Conservation (phyloP, 2,888 invertebrate genomes). For the Schrankia costaestrigalis region DNA sequence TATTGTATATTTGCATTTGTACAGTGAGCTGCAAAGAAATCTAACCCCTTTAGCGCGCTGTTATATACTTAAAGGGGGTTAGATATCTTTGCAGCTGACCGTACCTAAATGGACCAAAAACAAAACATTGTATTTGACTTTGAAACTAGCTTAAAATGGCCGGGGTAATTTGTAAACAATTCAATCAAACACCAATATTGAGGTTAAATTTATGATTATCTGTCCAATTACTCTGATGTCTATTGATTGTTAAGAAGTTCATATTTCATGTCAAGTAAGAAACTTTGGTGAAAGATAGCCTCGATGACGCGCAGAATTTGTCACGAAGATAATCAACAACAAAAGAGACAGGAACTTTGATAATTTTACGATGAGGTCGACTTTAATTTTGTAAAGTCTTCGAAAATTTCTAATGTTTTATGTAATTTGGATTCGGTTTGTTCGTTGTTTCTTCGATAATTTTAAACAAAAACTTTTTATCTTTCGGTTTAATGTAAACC, state of each 20-base stretch:
- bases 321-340: slow-evolving; percentile 8
- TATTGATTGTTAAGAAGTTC: slow-evolving; percentile 7
- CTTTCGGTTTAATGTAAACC: neutral
- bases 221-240: slow-evolving; percentile 6
- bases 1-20: no score
- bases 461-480: slow-evolving; percentile 1
- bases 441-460: slow-evolving; percentile 2
- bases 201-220: no score
- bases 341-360: slow-evolving; percentile 9
- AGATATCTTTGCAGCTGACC: no score
- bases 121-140: no score
- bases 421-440: slow-evolving; percentile 4
- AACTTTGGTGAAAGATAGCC: slow-evolving; percentile 10
- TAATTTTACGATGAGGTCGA: slow-evolving; percentile 13
- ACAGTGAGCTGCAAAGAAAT: no score
- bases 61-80: no score
- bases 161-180: no score
- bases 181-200: no score
- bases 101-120: no score
- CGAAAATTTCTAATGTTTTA: slow-evolving; percentile 9
- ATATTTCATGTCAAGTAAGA: slow-evolving; percentile 6
- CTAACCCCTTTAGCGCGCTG: no score
- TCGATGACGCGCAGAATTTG: slow-evolving; percentile 10
- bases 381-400: slow-evolving; percentile 8
- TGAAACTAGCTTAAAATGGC: no score